phyloP scores from a whole-genome alignment of 1,140 invertebrate species.

The Eupristina koningsbergeri region DNA sequence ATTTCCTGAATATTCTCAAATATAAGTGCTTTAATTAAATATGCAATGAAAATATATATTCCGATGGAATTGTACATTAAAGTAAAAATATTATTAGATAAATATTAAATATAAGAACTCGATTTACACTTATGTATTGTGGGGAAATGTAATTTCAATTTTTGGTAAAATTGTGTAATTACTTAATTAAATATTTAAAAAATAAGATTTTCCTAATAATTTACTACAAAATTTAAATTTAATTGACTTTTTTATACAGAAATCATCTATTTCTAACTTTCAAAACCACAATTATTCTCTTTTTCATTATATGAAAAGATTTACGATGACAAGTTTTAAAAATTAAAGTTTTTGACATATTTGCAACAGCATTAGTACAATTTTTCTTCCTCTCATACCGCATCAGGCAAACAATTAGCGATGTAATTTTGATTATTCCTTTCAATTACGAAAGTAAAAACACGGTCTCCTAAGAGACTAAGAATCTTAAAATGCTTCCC shows the following conservation, averaged over 20 bases:
- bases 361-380: not conserved
- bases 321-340: not conserved
- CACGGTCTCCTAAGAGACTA: not conserved
- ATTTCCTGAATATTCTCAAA: too few species aligned
- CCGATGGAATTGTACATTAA: too few species aligned
- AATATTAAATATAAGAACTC: too few species aligned
- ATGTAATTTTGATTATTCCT: slow-evolving; percentile 11
- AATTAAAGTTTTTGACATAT: not conserved
- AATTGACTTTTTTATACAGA: not conserved
- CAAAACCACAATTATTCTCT: not conserved
- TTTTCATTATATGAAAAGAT: not conserved
- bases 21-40: too few species aligned
- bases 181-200: not conserved
- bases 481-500: not conserved
- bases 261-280: not conserved
- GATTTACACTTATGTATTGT: too few species aligned
- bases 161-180: not conserved
- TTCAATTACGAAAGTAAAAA: not conserved
- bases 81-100: too few species aligned
- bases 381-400: not conserved
- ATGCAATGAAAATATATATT: too few species aligned
- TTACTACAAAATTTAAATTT: not conserved
- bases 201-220: not conserved
- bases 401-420: not conserved
- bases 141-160: too few species aligned